phyloP scores from a whole-genome alignment of 2,888 invertebrate genomes.

The Erebia ligea region DNA sequence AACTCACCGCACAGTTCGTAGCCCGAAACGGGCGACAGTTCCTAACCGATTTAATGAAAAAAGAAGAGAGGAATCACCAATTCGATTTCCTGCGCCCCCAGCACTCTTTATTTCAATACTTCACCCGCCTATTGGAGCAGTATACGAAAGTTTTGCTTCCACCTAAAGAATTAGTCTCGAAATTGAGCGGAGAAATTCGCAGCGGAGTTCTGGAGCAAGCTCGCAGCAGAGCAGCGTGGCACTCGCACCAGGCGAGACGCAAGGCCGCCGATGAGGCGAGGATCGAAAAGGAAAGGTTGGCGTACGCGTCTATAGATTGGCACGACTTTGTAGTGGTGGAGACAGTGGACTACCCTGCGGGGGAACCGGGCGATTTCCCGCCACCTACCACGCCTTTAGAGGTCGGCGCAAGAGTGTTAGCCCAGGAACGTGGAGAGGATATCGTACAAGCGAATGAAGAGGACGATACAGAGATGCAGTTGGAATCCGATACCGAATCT shows the following conservation, averaged over 20 bases:
- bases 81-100: slow-evolving; percentile 99
- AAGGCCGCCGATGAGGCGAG: slow-evolving; percentile 97
- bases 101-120: slow-evolving; percentile 99
- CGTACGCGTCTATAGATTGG: slow-evolving; percentile 99
- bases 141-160: slow-evolving; percentile 99
- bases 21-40: slow-evolving; percentile 99
- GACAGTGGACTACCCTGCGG: slow-evolving; percentile 99
- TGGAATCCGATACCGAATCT: slow-evolving; percentile 91
- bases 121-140: slow-evolving; percentile 98
- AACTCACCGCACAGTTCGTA: slow-evolving; percentile 99
- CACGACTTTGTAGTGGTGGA: slow-evolving; percentile 99
- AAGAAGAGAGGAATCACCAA: slow-evolving; percentile 98
- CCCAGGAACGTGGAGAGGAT: slow-evolving; percentile 90
- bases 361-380: slow-evolving; percentile 97
- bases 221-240: slow-evolving; percentile 98
- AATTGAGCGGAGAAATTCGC: slow-evolving; percentile 90
- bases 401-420: slow-evolving; percentile 96
- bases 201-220: slow-evolving; percentile 92
- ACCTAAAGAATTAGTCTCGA: slow-evolving; percentile 93
- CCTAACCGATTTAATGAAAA: slow-evolving; percentile 98
- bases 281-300: slow-evolving; percentile 95
- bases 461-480: slow-evolving; percentile 94
- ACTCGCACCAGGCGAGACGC: slow-evolving; percentile 96
- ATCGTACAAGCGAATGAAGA: slow-evolving; percentile 75
- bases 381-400: slow-evolving; percentile 98